Conservation (phyloP, 2,888 invertebrate species). For the Pandemis corylana region DNA sequence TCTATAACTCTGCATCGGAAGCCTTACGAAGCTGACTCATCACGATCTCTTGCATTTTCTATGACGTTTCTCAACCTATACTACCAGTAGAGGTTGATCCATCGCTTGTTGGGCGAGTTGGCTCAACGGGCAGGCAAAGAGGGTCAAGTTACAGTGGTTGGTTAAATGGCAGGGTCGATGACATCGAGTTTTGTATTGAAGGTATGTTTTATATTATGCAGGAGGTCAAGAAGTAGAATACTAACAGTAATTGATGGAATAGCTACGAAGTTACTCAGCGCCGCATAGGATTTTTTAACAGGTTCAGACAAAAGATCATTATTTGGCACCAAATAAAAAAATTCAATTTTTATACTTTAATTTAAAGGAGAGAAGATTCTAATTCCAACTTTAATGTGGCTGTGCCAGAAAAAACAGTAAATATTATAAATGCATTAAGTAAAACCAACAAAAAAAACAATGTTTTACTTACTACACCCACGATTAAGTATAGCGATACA, state of each 20-base stretch:
- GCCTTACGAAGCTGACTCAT: slow-evolving; percentile 41
- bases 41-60: slow-evolving; percentile 52
- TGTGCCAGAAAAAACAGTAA: no score
- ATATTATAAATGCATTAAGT: no score
- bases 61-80: slow-evolving; percentile 44
- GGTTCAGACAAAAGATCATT: no score
- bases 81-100: slow-evolving; percentile 38
- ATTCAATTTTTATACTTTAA: no score
- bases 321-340: no score
- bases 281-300: neutral
- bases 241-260: neutral
- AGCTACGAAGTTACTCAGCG: neutral
- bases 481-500: no score
- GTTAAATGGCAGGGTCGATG: slow-evolving; percentile 56
- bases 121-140: slow-evolving; percentile 32
- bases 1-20: slow-evolving; percentile 19
- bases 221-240: neutral
- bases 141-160: slow-evolving; percentile 50
- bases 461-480: no score
- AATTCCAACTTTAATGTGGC: no score
- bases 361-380: no score
- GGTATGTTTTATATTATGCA: slow-evolving; percentile 3
- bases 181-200: slow-evolving; percentile 45
- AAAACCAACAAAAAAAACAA: no score
- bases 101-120: slow-evolving; percentile 15